phyloP scores from a whole-genome alignment of 2,797 vertebrate species.

The Acanthurus tractus region DNA sequence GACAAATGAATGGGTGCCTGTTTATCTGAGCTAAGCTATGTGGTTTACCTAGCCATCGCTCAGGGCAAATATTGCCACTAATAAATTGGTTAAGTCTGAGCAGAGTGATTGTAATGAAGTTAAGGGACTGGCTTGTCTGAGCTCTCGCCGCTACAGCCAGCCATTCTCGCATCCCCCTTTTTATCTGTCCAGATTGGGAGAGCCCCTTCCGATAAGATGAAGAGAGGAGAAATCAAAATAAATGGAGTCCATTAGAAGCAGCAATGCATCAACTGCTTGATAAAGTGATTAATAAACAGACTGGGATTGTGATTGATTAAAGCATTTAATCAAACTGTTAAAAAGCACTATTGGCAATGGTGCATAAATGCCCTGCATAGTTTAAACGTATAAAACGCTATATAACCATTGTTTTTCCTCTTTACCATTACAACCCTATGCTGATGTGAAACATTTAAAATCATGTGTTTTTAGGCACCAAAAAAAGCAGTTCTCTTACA shows the following conservation, averaged over 20 bases:
- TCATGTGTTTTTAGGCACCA: conserved; percentile 11
- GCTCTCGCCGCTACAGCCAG: conserved; percentile 82
- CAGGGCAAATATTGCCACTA: conserved; percentile 88
- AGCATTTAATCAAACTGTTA: conserved; percentile 99
- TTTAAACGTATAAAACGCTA: conserved; percentile 58
- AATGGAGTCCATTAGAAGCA: conserved; percentile 99
- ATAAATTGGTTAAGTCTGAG: conserved; percentile 96
- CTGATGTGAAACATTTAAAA: conserved; percentile 31
- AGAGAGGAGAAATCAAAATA: conserved; percentile 99
- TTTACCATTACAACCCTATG: conserved; percentile 34
- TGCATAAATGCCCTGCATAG: conserved; percentile 70
- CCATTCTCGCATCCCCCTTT: conserved; percentile 74
- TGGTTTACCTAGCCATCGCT: conserved; percentile 92
- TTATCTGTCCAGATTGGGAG: conserved; percentile 97
- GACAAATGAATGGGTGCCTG: conserved; percentile 95
- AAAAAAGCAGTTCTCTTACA: conserved; percentile 12
- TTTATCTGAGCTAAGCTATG: conserved; percentile 97
- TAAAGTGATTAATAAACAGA: conserved; percentile 99
- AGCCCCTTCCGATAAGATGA: conserved; percentile 96
- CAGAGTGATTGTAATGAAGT: conserved; percentile 93
- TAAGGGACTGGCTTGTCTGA: conserved; percentile 83
- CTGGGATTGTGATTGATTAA: conserved; percentile 99
- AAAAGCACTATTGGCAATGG: conserved; percentile 82
- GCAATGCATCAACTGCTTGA: conserved; percentile 99
- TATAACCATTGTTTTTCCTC: conserved; percentile 43